These are phyloP conservation scores for Lerista edwardsae DNA, from an alignment of 2,797 vertebrate genomes.

Conservation along the genomic window DNA sequence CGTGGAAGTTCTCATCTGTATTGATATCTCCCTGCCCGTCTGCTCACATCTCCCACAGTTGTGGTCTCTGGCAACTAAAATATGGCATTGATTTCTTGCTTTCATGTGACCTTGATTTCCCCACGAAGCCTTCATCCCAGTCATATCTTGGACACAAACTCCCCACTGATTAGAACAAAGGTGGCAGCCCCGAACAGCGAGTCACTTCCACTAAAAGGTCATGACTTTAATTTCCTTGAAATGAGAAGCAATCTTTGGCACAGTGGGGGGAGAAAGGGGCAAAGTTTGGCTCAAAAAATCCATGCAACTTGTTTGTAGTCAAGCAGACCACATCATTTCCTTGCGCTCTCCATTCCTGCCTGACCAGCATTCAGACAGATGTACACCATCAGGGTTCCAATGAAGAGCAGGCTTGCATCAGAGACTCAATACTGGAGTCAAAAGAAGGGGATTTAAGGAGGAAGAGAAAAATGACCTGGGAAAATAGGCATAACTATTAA, in stretches of 20 bases:
- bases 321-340: not conserved
- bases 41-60: not conserved
- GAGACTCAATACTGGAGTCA: not conserved
- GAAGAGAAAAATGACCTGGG: not conserved
- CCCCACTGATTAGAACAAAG: not conserved
- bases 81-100: slow-evolving; percentile 11
- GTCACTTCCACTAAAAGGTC: not conserved
- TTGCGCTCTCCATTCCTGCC: no score
- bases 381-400: not conserved
- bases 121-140: not conserved
- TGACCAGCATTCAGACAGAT: not conserved
- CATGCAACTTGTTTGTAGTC: not conserved
- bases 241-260: not conserved
- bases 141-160: slow-evolving; percentile 1
- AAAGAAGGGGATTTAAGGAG: not conserved
- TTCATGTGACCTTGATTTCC: not conserved
- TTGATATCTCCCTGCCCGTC: not conserved
- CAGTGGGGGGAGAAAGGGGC: not conserved
- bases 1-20: not conserved
- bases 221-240: slow-evolving; percentile 1
- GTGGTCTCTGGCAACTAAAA: not conserved
- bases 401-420: not conserved
- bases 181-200: not conserved
- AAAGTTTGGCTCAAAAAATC: not conserved
- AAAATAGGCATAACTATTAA: not conserved